These are phyloP conservation scores for Brachionus asplanchnoidis DNA, from an alignment of 1,140 invertebrate genomes.

Conservation along the genomic window DNA sequence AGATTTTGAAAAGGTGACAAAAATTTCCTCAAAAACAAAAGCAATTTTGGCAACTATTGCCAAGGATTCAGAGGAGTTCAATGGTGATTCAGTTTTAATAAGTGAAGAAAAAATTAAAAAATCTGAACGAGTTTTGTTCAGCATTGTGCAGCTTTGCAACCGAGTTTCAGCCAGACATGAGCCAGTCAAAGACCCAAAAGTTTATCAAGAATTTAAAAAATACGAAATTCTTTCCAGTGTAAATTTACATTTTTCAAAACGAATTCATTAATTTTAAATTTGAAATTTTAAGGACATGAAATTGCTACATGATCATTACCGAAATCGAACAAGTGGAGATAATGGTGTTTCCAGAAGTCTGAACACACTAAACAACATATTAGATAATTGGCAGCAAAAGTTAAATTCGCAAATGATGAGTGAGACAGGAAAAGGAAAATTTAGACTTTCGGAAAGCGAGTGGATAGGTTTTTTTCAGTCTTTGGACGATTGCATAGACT, in stretches of 20 bases:
- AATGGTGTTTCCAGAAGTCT: conserved; percentile 53
- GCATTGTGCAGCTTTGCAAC: neutral
- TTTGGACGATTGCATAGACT: conserved; percentile 52
- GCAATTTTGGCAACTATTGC: neutral
- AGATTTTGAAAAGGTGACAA: neutral
- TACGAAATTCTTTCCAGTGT: neutral
- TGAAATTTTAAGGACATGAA: neutral
- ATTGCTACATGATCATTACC: conserved; percentile 50
- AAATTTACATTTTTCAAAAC: neutral
- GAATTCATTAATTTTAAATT: neutral
- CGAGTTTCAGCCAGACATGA: neutral
- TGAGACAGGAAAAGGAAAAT: conserved; percentile 45
- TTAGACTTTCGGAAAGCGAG: conserved; percentile 50
- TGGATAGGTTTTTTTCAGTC: conserved; percentile 49
- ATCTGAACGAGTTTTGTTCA: neutral
- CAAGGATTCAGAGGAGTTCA: neutral
- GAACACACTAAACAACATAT: conserved; percentile 49
- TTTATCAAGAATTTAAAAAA: neutral
- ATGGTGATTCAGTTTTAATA: conserved; percentile 9
- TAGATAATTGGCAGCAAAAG: conserved; percentile 51
- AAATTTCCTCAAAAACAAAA: neutral
- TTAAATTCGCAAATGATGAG: conserved; percentile 44
- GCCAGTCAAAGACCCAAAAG: neutral
- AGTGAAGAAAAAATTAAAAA: conserved; percentile 37
- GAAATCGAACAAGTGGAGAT: conserved; percentile 54